phyloP scores from a whole-genome alignment of 2,797 vertebrate species.

The Percopsis omiscomaycus region DNA sequence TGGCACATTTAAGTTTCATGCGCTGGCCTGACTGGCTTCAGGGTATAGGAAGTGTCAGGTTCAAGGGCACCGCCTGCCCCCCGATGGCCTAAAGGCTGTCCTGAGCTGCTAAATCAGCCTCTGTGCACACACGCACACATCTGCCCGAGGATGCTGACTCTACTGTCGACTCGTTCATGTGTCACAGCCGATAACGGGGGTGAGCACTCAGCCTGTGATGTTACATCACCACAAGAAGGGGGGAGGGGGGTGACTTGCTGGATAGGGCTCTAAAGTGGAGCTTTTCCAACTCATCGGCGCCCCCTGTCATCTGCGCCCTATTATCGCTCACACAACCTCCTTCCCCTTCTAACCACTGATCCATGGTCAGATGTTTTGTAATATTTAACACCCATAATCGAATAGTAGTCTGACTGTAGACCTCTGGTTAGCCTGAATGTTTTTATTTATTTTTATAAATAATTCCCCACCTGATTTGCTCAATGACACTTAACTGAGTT shows the following conservation, averaged over 20 bases:
- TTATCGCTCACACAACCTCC: slow-evolving; percentile 31
- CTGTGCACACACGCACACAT: not conserved
- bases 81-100: not conserved
- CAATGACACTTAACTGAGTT: slow-evolving; percentile 10
- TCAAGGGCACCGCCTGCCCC: not conserved
- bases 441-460: not conserved
- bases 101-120: not conserved
- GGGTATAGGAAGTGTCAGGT: not conserved
- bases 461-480: slow-evolving; percentile 2
- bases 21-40: not conserved
- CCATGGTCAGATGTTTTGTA: slow-evolving; percentile 38
- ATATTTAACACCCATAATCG: not conserved
- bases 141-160: not conserved
- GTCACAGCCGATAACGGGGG: not conserved
- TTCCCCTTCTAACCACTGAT: slow-evolving; percentile 34
- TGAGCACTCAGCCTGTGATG: not conserved
- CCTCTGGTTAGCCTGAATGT: slow-evolving; percentile 33
- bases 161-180: not conserved
- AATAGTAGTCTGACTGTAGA: slow-evolving; percentile 33
- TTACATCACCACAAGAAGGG: too few species aligned
- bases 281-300: slow-evolving; percentile 14
- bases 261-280: slow-evolving; percentile 46
- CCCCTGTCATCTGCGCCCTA: slow-evolving; percentile 16
- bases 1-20: not conserved
- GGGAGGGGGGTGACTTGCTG: slow-evolving; percentile 56